These are phyloP conservation scores for Drymodes brunneopygia DNA, from an alignment of 2,113 vertebrate species.

Conservation along the genomic window DNA sequence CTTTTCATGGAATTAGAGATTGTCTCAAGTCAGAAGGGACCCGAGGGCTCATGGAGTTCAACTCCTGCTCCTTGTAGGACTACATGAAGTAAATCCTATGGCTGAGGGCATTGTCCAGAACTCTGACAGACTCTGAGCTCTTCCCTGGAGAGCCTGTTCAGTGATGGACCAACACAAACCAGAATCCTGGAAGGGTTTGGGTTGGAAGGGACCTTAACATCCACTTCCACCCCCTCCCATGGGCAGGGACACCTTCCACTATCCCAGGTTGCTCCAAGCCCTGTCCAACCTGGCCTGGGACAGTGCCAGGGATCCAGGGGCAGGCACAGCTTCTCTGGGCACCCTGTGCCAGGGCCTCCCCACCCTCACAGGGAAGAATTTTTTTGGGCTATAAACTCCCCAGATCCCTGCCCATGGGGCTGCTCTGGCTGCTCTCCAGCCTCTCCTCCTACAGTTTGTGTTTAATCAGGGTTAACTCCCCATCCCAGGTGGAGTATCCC, in stretches of 20 bases:
- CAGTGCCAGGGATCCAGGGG: not conserved
- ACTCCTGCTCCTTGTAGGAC: not conserved
- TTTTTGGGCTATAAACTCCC: fast-evolving
- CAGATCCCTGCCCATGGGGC: fast-evolving
- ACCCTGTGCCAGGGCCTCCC: fast-evolving
- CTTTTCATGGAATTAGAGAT: not conserved
- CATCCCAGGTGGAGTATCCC: fast-evolving
- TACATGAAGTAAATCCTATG: fast-evolving
- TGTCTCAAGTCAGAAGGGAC: not conserved
- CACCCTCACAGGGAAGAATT: not conserved
- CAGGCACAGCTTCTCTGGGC: not conserved
- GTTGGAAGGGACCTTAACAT: not conserved
- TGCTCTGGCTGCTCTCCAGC: not conserved
- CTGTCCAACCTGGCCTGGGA: fast-evolving
- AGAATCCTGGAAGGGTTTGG: not conserved
- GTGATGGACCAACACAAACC: fast-evolving
- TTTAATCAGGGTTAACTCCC: not conserved
- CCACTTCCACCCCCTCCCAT: fast-evolving
- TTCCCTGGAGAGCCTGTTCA: not conserved
- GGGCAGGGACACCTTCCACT: not conserved
- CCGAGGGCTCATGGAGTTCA: too few species aligned
- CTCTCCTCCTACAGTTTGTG: fast-evolving
- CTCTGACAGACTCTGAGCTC: not conserved
- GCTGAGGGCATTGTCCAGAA: not conserved
- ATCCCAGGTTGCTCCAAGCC: fast-evolving